phyloP scores from a whole-genome alignment of 2,888 invertebrate genomes.

The Orthosia cruda region DNA sequence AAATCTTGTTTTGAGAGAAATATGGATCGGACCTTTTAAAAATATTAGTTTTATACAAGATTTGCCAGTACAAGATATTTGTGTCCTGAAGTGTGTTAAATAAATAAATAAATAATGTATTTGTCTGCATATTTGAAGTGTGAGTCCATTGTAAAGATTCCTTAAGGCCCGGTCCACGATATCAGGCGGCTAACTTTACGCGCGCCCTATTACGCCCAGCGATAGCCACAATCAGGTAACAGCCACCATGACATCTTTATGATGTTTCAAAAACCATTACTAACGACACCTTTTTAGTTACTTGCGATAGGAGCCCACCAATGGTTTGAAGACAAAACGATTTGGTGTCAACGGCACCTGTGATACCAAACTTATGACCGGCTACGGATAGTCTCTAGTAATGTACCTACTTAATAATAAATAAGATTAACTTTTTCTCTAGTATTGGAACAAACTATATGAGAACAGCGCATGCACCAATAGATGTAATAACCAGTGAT shows the following conservation, averaged over 20 bases:
- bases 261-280: constrained; percentile 91
- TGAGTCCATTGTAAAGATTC: constrained; percentile 60
- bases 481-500: not conserved
- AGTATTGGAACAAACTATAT: not conserved
- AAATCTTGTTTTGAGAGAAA: constrained; percentile 16
- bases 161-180: constrained; percentile 63
- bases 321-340: constrained; percentile 83
- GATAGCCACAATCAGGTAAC: constrained; percentile 90
- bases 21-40: not conserved
- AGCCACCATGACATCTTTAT: constrained; percentile 91
- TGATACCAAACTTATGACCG: constrained; percentile 57
- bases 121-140: constrained; percentile 37
- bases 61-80: no score
- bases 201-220: constrained; percentile 75
- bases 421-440: not conserved
- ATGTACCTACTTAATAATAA: constrained; percentile 36
- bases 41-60: constrained; percentile 22
- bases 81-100: no score
- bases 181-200: constrained; percentile 79
- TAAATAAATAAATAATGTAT: constrained; percentile 17
- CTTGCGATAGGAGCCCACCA: constrained; percentile 86
- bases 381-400: constrained; percentile 22
- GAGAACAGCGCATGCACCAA: not conserved
- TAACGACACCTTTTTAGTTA: constrained; percentile 92
- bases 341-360: constrained; percentile 80